Base-by-base conservation (phyloP, 92 coral and sea anemone genomes). In the Muricea muricata region DNA sequence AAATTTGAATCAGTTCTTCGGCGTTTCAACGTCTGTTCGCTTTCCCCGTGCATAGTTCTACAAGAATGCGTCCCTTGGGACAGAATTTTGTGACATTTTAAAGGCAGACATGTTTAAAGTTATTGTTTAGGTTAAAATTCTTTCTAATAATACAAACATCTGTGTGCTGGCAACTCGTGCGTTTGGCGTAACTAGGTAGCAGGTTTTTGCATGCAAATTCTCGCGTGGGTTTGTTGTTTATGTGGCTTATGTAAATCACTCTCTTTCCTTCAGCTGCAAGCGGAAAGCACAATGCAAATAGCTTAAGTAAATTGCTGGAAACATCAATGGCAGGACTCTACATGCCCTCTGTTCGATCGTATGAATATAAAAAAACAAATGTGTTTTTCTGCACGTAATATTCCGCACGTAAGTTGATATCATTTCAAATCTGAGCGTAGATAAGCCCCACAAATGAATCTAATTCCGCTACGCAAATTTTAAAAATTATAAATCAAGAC, bases 21-120 rank as follows among this genome's bases (percentile, higher is more conserved):
- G 14, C 83, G 33, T 58, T 78, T 78, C 10, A 78, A 40, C 0
- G 70, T 78, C 42, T 56, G 83, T 40, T 78, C 50, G 54, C 21
- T 70, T 12, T 42, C 39, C 5, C 48, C 76, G 21, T 70, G 55
- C 76, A 63, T 63, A 28, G 28, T 24, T 14, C 18, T 32, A 63
- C 37, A 63, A 63, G 13, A 63, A 63, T 32, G n/a, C n/a, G n/a
- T n/a, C n/a, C n/a, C n/a, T n/a, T n/a, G n/a, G n/a, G n/a, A n/a
- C n/a, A n/a, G n/a, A n/a, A n/a, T n/a, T n/a, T n/a, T 29, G 34
- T 13, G 34, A 13, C 7, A 30, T 28, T 32, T n/a, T n/a, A n/a
- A 26, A 63, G 13, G 21, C 20, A 63, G 37, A 32, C 70, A 63
- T 63, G 18, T 63, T 63, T 15, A 63, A 63, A 63, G 4, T 15